Evolutionary conservation across 2,888 invertebrate genomes (phyloP), one percentile per base, ranked within the genome.

Genomic region (Rhagonycha fulva): DNA sequence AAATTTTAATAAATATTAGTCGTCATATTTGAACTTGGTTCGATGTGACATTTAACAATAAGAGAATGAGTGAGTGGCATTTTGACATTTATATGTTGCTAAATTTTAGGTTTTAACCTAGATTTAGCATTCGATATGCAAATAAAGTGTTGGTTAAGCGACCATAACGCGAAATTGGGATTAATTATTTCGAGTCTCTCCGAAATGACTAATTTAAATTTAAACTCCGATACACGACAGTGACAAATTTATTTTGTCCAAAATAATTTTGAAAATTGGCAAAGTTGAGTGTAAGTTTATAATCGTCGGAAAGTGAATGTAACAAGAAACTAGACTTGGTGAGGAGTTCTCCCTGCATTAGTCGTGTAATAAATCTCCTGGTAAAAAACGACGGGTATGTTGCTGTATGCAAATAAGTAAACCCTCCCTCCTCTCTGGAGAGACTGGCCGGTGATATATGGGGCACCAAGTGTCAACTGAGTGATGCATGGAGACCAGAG

Each of bases 401-500:
- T 86, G 87, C 86, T 86, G 86, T 87, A 88, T 88, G 88, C 88
- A 88, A 88, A 88, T 88, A 86, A 86, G 86, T 86, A 84, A 82
- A 82, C 82, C 80, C 78, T 78, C 78, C 79, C 80, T 80, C 81
- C 80, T 81, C 78, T 75, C 79, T 75, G 76, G 79, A 80, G 81
- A 81, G 82, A 80, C 84, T 82, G 84, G 84, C 81, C 83, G 84
- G 88, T 88, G 88, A 88, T 88, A 88, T 88, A 88, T 88, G 88
- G 88, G 88, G 87, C 88, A 88, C 87, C 87, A 86, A 87, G 88
- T 88, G 88, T 88, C 88, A 88, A 87, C 86, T 85, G 87, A 84
- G 88, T 88, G 88, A 88, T 88, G 88, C 88, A 88, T 88, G 87
- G 88, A 86, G 85, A 86, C 81, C 79, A 78, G 78, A 80, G 80